Base-by-base conservation (phyloP, 2,888 invertebrate genomes). In the Drosophila suboccidentalis region DNA sequence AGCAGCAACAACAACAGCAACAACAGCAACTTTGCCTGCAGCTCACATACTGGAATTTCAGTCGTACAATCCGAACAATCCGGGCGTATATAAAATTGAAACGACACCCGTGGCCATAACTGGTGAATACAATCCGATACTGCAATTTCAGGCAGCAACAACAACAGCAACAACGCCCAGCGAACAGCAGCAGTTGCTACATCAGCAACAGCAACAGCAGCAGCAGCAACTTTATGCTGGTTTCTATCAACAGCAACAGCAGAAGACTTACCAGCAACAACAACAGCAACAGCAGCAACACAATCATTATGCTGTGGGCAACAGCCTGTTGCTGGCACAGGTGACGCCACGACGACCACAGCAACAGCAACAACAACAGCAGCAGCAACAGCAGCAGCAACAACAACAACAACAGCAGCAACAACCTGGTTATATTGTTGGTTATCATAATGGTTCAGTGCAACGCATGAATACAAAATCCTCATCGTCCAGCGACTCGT, bases 61-160 rank as follows among this genome's bases (percentile, higher is more conserved):
- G 68, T 93, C 93, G 0, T 93, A 93, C 72, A 93, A 93, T 81
- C 93, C 93, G 1, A 93, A 92, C 62, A 93, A 93, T 88, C 93
- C 93, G 19, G 93, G 92, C 17, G 92, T 93, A 4, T 93, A 90
- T 64, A 93, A 93, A 87, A 92, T 93, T 22, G 93, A 93, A 74
- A 93, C 93, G 1, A 93, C 93, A 9, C 92, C 93, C 1, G 93
- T 93, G 11, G 92, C 93, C 49, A 93, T 93, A 17, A 92, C 92
- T 0, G 92, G 92, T 4, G 93, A 93, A 67, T 93, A 92, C 63
- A 92, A 92, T 85, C 92, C 93, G 8, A 92, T 93, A 41, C 69
- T 92, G 54, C 92, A 92, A 59, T 90, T 93, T 49, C 92, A 92
- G 64, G 82, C 88, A 36, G 70, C 88, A 13, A 78, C 85, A 13